These are phyloP conservation scores for Gymnodraco acuticeps DNA, from an alignment of 2,797 vertebrate genomes.

Conservation along the genomic window DNA sequence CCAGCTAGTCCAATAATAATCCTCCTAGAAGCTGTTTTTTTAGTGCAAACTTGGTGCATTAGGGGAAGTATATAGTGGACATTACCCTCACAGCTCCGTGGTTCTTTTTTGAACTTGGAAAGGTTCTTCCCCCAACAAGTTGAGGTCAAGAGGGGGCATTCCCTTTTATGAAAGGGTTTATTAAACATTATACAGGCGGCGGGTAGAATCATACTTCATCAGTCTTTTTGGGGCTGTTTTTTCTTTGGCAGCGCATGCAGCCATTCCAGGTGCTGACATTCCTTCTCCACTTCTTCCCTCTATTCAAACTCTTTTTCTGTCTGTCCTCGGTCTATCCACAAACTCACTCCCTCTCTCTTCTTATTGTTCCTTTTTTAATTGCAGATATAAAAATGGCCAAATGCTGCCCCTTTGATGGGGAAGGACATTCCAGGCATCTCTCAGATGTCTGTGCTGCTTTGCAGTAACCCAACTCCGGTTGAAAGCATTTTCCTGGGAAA, in stretches of 20 bases:
- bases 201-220: slow-evolving; percentile 50
- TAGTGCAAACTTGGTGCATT: not conserved
- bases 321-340: slow-evolving; percentile 32
- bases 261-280: slow-evolving; percentile 76
- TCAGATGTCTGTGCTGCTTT: slow-evolving; percentile 78
- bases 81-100: slow-evolving; percentile 20
- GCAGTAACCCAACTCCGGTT: slow-evolving; percentile 81
- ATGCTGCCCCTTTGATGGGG: slow-evolving; percentile 77
- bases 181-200: slow-evolving; percentile 56
- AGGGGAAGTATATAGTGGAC: not conserved
- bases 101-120: slow-evolving; percentile 24
- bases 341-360: slow-evolving; percentile 41
- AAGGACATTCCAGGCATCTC: slow-evolving; percentile 80
- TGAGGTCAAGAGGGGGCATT: slow-evolving; percentile 48
- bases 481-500: slow-evolving; percentile 84
- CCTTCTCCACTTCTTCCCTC: slow-evolving; percentile 30
- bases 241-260: slow-evolving; percentile 49
- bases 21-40: too few relatives aligned
- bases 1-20: not conserved
- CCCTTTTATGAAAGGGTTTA: slow-evolving; percentile 68
- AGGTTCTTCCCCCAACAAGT: slow-evolving; percentile 28
- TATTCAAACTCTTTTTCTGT: slow-evolving; percentile 32
- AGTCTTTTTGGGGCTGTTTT: slow-evolving; percentile 36
- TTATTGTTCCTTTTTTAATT: slow-evolving; percentile 77
- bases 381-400: slow-evolving; percentile 77